These are phyloP conservation scores for Triplophysa dalaica DNA, from an alignment of 2,113 vertebrate genomes.

Conservation along the genomic window DNA sequence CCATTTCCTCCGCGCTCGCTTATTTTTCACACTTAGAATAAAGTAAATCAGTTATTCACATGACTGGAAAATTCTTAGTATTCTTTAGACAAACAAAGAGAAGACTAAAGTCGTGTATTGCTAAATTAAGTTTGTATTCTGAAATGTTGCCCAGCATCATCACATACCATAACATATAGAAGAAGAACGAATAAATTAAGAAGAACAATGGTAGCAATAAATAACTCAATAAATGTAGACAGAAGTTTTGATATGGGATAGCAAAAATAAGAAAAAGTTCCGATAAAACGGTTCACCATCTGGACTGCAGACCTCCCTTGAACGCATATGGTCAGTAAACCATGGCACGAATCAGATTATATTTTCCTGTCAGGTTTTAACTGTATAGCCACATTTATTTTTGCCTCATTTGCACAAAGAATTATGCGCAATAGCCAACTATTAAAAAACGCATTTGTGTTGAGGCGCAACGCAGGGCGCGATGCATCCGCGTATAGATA, in stretches of 20 bases:
- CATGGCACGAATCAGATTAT: conserved; percentile 70
- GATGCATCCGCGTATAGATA: not conserved
- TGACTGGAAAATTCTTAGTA: not conserved
- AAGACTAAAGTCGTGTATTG: not conserved
- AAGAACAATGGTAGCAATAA: conserved; percentile 41
- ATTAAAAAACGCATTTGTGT: not conserved
- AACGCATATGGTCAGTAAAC: conserved; percentile 65
- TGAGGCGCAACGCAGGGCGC: not conserved
- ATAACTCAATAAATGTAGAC: conserved; percentile 49
- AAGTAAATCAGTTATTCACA: not conserved
- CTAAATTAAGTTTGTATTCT: not conserved
- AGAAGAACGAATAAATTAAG: conserved; percentile 25
- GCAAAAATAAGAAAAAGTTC: conserved; percentile 59
- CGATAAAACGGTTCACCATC: conserved; percentile 71
- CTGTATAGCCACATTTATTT: conserved; percentile 39
- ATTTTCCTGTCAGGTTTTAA: conserved; percentile 28
- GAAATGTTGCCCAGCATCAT: too few relatives aligned
- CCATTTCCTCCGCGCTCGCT: conserved; percentile 2
- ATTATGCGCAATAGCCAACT: conserved; percentile 13
- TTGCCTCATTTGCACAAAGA: conserved; percentile 44
- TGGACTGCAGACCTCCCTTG: conserved; percentile 76
- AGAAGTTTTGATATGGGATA: conserved; percentile 67
- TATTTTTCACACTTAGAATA: not conserved
- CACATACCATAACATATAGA: not conserved
- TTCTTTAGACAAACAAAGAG: not conserved